A percentile compares a stretch with the other conserved stretches of the same genome.
These are phyloP conservation scores for Tromatobia lineatoria DNA, from an alignment of 2,888 invertebrate species.

Conservation along the genomic window DNA sequence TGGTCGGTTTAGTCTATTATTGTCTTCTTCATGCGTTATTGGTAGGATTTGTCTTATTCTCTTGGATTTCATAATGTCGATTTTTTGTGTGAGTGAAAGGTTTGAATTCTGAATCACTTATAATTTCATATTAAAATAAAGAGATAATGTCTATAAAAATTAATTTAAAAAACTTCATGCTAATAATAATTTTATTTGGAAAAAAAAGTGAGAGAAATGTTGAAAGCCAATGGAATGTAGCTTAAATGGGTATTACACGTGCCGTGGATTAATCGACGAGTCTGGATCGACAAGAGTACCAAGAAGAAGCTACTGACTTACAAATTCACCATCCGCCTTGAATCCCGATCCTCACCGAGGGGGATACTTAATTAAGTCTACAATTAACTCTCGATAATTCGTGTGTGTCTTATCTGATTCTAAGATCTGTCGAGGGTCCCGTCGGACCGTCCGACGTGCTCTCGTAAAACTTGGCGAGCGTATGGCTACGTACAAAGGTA, in stretches of 20 bases:
- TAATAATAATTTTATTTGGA: no score
- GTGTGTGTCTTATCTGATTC: slow-evolving; percentile 74
- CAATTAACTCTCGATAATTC: slow-evolving; percentile 81
- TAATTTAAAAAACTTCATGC: no score
- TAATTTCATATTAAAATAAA: no score
- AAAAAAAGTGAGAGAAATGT: no score
- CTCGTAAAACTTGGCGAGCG: slow-evolving; percentile 58
- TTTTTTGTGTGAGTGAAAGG: no score
- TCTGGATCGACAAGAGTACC: slow-evolving; percentile 28
- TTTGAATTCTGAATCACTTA: no score
- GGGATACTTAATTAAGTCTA: slow-evolving; percentile 77
- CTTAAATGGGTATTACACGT: slow-evolving; percentile 16
- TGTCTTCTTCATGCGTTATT: no score
- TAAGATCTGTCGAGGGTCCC: slow-evolving; percentile 71
- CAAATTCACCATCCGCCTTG: slow-evolving; percentile 64
- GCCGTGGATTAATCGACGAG: slow-evolving; percentile 19
- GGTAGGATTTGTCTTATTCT: no score
- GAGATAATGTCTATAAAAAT: no score
- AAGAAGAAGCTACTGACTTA: slow-evolving; percentile 55
- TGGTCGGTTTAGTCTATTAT: no score
- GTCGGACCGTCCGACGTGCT: slow-evolving; percentile 42
- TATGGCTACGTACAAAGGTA: slow-evolving; percentile 35
- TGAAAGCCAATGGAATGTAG: background rate
- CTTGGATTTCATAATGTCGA: no score
- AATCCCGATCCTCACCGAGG: slow-evolving; percentile 52